A percentile compares a stretch with the other conserved stretches of the same genome.
Conservation (phyloP, 2,797 vertebrate genomes). For the Erethizon dorsatum region DNA sequence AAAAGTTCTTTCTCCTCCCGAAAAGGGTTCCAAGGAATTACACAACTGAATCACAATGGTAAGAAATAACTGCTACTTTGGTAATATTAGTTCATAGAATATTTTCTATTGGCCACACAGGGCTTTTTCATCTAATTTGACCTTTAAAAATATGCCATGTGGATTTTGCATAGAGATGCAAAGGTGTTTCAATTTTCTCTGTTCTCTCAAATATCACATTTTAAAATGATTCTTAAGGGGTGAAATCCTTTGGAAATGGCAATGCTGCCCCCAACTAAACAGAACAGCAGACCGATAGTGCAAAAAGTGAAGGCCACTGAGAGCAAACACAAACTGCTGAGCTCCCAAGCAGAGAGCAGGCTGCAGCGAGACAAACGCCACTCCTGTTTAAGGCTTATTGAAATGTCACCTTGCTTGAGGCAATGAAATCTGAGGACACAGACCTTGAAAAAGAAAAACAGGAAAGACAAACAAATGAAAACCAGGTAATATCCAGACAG, state of each 20-base stretch:
- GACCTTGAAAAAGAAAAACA: not conserved
- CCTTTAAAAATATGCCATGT: constrained; percentile 55
- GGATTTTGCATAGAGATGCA: not conserved
- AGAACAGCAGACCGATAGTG: not conserved
- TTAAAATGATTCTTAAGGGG: not conserved
- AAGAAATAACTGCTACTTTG: constrained; percentile 39
- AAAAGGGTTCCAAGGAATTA: constrained; percentile 53
- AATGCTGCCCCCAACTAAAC: not conserved
- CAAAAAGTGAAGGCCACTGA: not conserved
- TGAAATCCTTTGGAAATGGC: not conserved
- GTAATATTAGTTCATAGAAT: constrained; percentile 6
- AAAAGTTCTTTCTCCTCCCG: not conserved
- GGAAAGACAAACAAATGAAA: not conserved
- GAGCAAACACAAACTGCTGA: not conserved
- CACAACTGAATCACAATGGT: not conserved
- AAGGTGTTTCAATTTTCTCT: not conserved
- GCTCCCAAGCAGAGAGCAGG: not conserved
- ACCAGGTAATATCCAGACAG: not conserved
- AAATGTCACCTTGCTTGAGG: constrained; percentile 25
- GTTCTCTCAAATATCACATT: constrained; percentile 6
- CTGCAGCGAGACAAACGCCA: not conserved
- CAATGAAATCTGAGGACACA: not conserved
- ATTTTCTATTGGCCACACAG: constrained; percentile 39
- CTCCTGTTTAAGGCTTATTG: not conserved
- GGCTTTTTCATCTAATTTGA: constrained; percentile 48